Evolutionary conservation across 2,888 invertebrate species (phyloP), one percentile per base, ranked within the genome.

Genomic region (Chymomyza fuscimana): DNA sequence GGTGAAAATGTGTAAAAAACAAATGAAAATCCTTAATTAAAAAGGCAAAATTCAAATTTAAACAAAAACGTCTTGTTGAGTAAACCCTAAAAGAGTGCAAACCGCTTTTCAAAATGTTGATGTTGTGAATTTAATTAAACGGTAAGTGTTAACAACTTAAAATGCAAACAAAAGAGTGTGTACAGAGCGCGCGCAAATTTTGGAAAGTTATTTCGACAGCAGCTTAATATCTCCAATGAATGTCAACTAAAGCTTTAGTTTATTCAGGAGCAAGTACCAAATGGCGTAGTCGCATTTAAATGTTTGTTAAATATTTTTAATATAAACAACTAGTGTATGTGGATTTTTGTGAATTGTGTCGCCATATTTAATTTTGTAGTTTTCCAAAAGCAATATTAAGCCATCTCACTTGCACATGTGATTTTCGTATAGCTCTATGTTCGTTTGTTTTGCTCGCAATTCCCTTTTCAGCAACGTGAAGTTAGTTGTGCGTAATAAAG

Each of bases 401-500:
- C 61, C 6, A 46, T 15, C 73, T 81, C 83, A 46, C 74, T 84
- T 72, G 58, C 72, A 72, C 86, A 61, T 36, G 63, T 51, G 16
- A 1, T 6, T 29, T 4, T n/a, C 63, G 66, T 80, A 77, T 79
- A 72, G 12, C 76, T 61, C 69, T 80, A 65, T 76, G 66, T 73
- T 84, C 83, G 72, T 84, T 84, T 84, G 83, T 84, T 84, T 84
- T 84, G 87, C 83, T 84, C 80, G 81, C 70, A 69, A 84, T 84
- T 84, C 70, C 72, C 86, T 82, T 84, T 84, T 84, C 83, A 87
- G 83, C 86, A 87, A 79, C 86, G 74, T 82, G 81, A 85, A 85
- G 81, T 78, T 86, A 71, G 82, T 73, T 81, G 86, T 81, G 81
- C 72, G 80, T 73, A 75, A 73, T 76, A 70, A 52, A 6, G 40